Conservation (phyloP, 2,888 invertebrate species). For the Lamellibrachia satsuma region DNA sequence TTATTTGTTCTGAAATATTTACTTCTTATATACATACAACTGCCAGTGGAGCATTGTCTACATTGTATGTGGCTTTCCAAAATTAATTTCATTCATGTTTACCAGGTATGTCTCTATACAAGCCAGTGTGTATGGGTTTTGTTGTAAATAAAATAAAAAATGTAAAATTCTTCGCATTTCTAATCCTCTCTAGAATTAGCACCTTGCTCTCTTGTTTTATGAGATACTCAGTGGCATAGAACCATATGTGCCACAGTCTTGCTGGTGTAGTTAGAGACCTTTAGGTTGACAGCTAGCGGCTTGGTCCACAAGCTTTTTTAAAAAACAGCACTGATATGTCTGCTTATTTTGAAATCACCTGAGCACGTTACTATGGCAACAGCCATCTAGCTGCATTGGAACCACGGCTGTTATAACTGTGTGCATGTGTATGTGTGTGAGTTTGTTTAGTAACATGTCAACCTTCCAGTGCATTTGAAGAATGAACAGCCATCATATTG, state of each 20-base stretch:
- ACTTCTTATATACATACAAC: too few species aligned
- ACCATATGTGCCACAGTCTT: neutral
- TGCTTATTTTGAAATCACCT: neutral
- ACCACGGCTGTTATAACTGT: neutral
- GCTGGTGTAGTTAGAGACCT: neutral
- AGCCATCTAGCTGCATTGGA: neutral
- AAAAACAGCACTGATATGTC: neutral
- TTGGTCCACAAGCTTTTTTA: slow-evolving; percentile 1
- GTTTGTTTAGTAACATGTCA: neutral
- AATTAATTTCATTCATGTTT: too few species aligned
- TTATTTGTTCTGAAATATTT: too few species aligned
- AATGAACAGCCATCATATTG: neutral
- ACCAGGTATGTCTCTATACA: neutral
- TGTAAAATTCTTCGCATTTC: neutral
- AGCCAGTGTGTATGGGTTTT: neutral
- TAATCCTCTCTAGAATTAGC: neutral
- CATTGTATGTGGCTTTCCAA: too few species aligned
- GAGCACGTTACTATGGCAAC: neutral
- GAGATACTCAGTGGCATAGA: neutral
- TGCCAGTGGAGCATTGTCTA: too few species aligned
- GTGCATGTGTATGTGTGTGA: neutral
- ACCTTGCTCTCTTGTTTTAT: neutral
- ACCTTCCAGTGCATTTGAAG: neutral
- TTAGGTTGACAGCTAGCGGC: neutral
- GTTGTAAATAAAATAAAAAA: neutral